Evolutionary conservation across 35 echinoderm and acorn worm species (phyloP).

Genomic region (Stichopus chloronotus): DNA sequence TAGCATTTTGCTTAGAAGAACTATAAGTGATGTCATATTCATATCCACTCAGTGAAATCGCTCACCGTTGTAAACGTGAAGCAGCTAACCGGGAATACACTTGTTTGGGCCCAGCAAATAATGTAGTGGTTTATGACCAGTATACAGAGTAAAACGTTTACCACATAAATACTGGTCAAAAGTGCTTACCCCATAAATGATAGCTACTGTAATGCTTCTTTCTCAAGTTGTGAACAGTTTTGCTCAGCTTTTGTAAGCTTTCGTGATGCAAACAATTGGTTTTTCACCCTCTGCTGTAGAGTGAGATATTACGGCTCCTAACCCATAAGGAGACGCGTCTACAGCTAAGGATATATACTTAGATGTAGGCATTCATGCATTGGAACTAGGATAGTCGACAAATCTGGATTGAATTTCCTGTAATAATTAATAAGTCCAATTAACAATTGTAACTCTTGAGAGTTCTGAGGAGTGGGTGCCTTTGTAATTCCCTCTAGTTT

Average conservation of each 20-base stretch:
- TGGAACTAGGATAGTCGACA: constrained; percentile 47
- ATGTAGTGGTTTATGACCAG: constrained; percentile 46
- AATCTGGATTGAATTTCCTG: constrained; percentile 60
- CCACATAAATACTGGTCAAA: constrained; percentile 61
- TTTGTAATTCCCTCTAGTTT: constrained; percentile 7
- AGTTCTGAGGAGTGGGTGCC: constrained; percentile 6
- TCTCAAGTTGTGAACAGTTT: constrained; percentile 57
- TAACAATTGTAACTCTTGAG: constrained; percentile 15
- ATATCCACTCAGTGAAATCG: constrained; percentile 57
- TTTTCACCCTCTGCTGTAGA: constrained; percentile 40
- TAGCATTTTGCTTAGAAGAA: constrained; percentile 51
- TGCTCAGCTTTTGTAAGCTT: constrained; percentile 40
- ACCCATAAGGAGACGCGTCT: constrained; percentile 59
- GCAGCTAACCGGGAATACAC: constrained; percentile 17
- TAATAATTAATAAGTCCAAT: constrained; percentile 64
- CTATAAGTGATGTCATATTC: constrained; percentile 54
- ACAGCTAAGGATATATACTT: constrained; percentile 13
- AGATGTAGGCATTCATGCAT: constrained; percentile 30
- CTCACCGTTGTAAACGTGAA: constrained; percentile 63
- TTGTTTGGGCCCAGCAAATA: constrained; percentile 44
- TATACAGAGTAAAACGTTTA: constrained; percentile 30
- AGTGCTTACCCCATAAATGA: constrained; percentile 30
- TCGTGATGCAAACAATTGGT: constrained; percentile 65
- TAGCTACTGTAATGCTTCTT: constrained; percentile 59
- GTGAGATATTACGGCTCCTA: constrained; percentile 27